phyloP scores from a whole-genome alignment of 1,140 invertebrate species.

The Plectus sambesii region DNA sequence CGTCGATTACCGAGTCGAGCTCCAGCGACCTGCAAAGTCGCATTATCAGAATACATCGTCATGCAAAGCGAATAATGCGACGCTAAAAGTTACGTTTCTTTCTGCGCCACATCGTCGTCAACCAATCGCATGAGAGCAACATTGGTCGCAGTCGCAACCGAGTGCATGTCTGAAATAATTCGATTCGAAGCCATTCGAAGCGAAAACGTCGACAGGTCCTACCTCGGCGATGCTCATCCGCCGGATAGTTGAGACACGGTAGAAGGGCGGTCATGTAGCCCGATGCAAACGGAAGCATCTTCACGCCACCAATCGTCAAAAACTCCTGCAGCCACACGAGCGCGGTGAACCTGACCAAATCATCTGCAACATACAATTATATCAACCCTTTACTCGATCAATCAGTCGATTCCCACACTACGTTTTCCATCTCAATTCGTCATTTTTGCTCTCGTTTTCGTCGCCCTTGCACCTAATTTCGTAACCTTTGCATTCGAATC shows the following conservation, averaged over 20 bases:
- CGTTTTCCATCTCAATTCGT: too few species aligned
- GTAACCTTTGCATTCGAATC: too few species aligned
- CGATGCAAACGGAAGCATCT: constrained; percentile 73
- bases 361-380: not conserved
- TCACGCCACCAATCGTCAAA: constrained; percentile 63
- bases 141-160: constrained; percentile 71
- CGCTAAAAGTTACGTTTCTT: constrained; percentile 12
- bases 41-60: constrained; percentile 5
- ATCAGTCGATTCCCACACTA: too few species aligned
- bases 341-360: constrained; percentile 66
- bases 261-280: constrained; percentile 79
- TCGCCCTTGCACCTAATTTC: too few species aligned
- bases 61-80: not conserved
- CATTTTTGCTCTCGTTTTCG: too few species aligned
- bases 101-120: constrained; percentile 17
- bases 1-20: constrained; percentile 66
- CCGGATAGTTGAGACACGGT: constrained; percentile 68
- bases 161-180: constrained; percentile 63
- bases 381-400: too few species aligned
- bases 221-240: constrained; percentile 58
- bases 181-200: constrained; percentile 47
- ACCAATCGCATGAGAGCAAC: constrained; percentile 68
- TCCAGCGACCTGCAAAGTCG: constrained; percentile 49
- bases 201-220: not conserved
- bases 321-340: constrained; percentile 92